phyloP scores from a whole-genome alignment of 2,113 vertebrate genomes.

The mouse (Mus musculus) region GRCm39 chr2:116751501-116752000 shows the following conservation, averaged over 20 bases:
- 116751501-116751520: slow-evolving; percentile 39
- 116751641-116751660: slow-evolving; percentile 38
- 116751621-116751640: slow-evolving; percentile 4
- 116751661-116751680: slow-evolving; percentile 24
- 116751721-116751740: background rate
- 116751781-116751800: background rate
- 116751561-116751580: slow-evolving; percentile 39
- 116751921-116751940: background rate
- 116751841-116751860: background rate
- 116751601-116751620: background rate
- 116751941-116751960: background rate
- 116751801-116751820: background rate
- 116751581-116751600: slow-evolving; percentile 14
- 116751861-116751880: background rate
- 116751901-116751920: background rate
- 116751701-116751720: background rate
- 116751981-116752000: background rate
- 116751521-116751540: slow-evolving; percentile 42
- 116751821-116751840: background rate
- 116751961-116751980: background rate
- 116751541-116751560: slow-evolving; percentile 25
- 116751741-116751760: background rate
- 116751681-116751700: slow-evolving; percentile 32
- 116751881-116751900: no score
- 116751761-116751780: background rate